Conservation (phyloP, 2,888 invertebrate species). For the Melolontha melolontha region DNA sequence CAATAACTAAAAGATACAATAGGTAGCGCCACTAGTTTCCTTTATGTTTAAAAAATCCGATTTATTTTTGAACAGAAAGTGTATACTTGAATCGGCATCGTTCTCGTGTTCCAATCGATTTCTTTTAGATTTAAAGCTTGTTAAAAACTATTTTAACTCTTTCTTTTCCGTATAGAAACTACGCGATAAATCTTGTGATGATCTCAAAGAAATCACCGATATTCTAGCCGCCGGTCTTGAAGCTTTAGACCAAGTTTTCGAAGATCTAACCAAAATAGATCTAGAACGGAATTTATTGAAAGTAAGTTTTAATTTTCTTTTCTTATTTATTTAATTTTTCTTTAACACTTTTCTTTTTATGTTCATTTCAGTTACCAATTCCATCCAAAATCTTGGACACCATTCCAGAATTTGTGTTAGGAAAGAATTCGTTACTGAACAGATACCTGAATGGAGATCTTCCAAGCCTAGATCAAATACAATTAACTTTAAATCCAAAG, state of each 20-base stretch:
- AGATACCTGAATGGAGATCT: slow-evolving; percentile 73
- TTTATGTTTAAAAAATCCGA: too few species aligned
- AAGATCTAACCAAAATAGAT: slow-evolving; percentile 54
- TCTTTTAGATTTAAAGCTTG: too few species aligned
- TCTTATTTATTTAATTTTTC: slow-evolving; percentile 30
- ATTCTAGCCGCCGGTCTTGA: slow-evolving; percentile 67
- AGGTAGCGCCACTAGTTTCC: too few species aligned
- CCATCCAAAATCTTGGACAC: slow-evolving; percentile 51
- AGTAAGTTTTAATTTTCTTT: background rate
- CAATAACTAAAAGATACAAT: too few species aligned
- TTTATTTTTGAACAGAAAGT: too few species aligned
- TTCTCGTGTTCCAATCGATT: too few species aligned
- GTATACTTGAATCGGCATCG: too few species aligned
- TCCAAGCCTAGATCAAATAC: slow-evolving; percentile 68
- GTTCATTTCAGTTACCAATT: slow-evolving; percentile 15
- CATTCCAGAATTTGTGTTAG: slow-evolving; percentile 70
- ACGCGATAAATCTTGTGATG: slow-evolving; percentile 71
- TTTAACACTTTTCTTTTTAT: slow-evolving; percentile 5
- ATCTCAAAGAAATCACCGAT: slow-evolving; percentile 72
- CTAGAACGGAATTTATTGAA: slow-evolving; percentile 22
- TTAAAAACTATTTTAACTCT: too few species aligned
- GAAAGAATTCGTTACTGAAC: slow-evolving; percentile 73
- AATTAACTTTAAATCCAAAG: slow-evolving; percentile 68
- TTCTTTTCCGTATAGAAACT: slow-evolving; percentile 68
- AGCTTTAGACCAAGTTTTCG: slow-evolving; percentile 60